Base-by-base conservation (phyloP, 2,113 vertebrate species). In the Arothron firmamentum region DNA sequence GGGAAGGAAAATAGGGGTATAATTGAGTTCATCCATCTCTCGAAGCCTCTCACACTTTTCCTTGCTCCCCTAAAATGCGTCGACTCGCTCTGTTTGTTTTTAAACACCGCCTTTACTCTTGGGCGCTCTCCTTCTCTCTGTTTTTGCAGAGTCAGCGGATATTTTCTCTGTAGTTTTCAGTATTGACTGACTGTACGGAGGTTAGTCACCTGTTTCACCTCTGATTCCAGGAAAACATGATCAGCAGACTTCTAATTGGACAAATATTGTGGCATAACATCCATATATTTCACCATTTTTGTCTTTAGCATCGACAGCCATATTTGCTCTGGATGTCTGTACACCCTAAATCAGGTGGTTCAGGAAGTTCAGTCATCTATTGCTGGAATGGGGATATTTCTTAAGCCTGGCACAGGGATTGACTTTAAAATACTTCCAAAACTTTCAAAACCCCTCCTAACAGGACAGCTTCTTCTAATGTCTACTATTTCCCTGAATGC, bases 1-100 rank as follows among this genome's bases (percentile, higher is more conserved):
- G 42, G 55, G 65, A 80, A 78, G 67, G 70, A 84, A 85, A 87
- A 88, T 78, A 79, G 59, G 43, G n/a, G 72, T 53, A 85, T 90
- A 90, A 89, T 88, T 89, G 77, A 72, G 85, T 82, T 84, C 87
- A 89, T 91, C 84, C 85, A 87, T 90, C 88, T 89, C 83, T 56
- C 72, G 43, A 57, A 55, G 47, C 18, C 49, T 54, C 46, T 16
- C 63, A 52, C 49, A 38, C 45, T 12, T 46, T 57, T 52, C 50
- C 18, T 25, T 49, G 43, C 62, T 18, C 41, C 46, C 56, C 47
- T 19, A 38, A 55, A 62, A 38, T 47, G 52, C 41, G 55, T 57
- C 74, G 54, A 64, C 67, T 65, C 56, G 56, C n/a, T 21, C 53
- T 65, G n/a, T 54, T 28, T 67, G 18, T 31, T 16, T 61, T 20